These are phyloP conservation scores for Drosophila nigrodunni DNA, from an alignment of 1,140 invertebrate species.

Conservation along the genomic window DNA sequence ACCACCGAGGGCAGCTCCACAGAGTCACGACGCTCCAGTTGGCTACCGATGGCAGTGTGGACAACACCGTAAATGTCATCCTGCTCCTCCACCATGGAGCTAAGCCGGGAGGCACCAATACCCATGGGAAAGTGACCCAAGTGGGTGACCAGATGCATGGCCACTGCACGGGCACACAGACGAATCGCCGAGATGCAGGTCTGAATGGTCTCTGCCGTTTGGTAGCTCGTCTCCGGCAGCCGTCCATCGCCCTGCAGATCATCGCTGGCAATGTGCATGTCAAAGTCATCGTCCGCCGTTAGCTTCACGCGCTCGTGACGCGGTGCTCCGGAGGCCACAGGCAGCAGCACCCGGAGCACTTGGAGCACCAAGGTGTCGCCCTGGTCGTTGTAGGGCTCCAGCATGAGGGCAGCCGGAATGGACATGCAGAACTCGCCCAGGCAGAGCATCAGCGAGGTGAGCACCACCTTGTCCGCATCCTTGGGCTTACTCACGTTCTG, in stretches of 20 bases:
- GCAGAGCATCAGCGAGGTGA: conserved; percentile 94
- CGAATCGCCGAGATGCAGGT: conserved; percentile 86
- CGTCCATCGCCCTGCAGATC: conserved; percentile 86
- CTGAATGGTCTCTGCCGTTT: conserved; percentile 84
- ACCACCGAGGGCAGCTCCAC: conserved; percentile 85
- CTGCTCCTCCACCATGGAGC: conserved; percentile 94
- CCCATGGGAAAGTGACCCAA: conserved; percentile 95
- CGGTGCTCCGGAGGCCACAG: conserved; percentile 84
- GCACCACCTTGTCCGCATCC: conserved; percentile 89
- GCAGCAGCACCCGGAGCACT: conserved; percentile 85
- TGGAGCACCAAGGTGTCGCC: conserved; percentile 87
- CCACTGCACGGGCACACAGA: conserved; percentile 89
- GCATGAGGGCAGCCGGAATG: conserved; percentile 67
- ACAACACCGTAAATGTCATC: conserved; percentile 89
- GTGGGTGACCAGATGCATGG: conserved; percentile 94
- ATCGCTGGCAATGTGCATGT: conserved; percentile 89
- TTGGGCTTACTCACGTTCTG: conserved; percentile 83
- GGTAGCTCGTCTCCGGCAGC: conserved; percentile 75
- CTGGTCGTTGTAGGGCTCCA: conserved; percentile 80
- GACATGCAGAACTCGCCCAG: conserved; percentile 97
- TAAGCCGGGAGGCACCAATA: conserved; percentile 91
- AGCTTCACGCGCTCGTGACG: conserved; percentile 79
- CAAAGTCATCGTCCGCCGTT: conserved; percentile 88
- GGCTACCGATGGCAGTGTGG: conserved; percentile 7
- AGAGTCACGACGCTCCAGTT: conserved; percentile 69